Evolutionary conservation across 2,113 vertebrate genomes (phyloP).

Genomic region (Plecturocebus donacophilus): DNA sequence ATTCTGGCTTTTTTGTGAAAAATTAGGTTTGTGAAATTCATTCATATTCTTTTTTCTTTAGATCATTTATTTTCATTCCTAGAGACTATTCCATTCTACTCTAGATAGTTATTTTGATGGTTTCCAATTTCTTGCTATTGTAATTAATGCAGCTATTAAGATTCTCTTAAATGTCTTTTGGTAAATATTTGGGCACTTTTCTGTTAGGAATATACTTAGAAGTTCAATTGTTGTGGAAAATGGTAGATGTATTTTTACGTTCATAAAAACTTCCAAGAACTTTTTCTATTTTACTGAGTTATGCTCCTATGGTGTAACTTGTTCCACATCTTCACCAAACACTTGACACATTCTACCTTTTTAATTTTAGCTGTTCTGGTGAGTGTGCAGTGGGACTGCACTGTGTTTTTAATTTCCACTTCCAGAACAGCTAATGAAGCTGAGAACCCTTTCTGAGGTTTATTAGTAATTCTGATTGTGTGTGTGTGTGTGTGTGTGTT

Average conservation of each 20-base stretch:
- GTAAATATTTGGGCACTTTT: background rate
- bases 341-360: background rate
- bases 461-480: background rate
- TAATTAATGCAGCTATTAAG: background rate
- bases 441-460: background rate
- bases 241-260: background rate
- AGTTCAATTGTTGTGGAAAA: background rate
- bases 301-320: background rate
- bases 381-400: accelerated
- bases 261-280: background rate
- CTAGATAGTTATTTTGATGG: background rate
- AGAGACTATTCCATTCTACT: background rate
- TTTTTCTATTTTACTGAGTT: background rate
- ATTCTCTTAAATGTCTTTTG: background rate
- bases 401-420: background rate
- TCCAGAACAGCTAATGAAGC: background rate
- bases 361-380: background rate
- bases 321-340: background rate
- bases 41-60: background rate
- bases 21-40: background rate
- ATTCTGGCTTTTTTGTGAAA: background rate
- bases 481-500: background rate
- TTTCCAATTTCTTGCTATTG: background rate
- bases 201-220: background rate
- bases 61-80: background rate